Base-by-base conservation (phyloP, 2,113 vertebrate genomes). In the Sorex araneus region DNA sequence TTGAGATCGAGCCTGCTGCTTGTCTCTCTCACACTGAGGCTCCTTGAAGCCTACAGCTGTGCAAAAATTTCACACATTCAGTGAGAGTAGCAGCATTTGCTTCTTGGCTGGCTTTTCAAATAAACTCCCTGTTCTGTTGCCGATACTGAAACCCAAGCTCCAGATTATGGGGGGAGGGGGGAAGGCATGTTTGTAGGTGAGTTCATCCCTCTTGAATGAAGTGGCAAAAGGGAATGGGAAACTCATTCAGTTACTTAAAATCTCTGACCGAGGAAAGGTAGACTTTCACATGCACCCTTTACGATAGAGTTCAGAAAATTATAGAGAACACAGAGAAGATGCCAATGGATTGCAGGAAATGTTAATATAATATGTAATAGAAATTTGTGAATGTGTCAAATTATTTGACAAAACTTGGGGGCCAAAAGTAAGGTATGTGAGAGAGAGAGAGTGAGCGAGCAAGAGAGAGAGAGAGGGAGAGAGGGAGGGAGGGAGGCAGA, bases 151-250 rank as follows among this genome's bases (percentile, higher is more conserved):
- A 47, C 2, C 23, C 40, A 81, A 0, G 60, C 78, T 76, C 43
- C 60, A 40, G 40, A 23, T 19, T 27, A 30, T 50, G 9, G 28
- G 71, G 10, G 18, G 9, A 25, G 71, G 10, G 18, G 27, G 77
- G 47, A 84, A 91, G 43, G 4, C 34, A 19, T 83, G 40, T 67
- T 71, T 25, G 25, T 73, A 84, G 86, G 83, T 64, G 71, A 70
- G 67, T 76, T 76, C 23, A 45, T 34, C 30, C 27, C 71, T 70
- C 30, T 36, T 7, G 27, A 97, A 92, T 91, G 89, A 97, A 95
- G 94, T 95, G 92, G 94, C 19, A 69, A 90, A 77, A 97, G 90
- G 93, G 92, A 96, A 96, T 94, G 94, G 93, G 84, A 16, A 12
- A 16, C 4, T 34, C 2, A 0, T 23, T 77, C 63, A 63, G 7